phyloP scores from a whole-genome alignment of 2,888 invertebrate species.

The Rugalucina vietnamica region DNA sequence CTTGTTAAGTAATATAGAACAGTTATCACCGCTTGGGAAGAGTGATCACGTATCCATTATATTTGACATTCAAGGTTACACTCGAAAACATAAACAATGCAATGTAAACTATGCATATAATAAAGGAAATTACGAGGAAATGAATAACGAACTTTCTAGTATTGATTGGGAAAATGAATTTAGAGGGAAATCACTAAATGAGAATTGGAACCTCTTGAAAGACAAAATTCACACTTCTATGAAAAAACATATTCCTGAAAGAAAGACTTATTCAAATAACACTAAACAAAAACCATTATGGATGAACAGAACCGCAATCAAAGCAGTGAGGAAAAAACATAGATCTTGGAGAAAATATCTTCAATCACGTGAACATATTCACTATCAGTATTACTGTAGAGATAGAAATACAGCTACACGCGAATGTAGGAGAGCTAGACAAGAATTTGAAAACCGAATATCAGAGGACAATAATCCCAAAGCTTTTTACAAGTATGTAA shows the following conservation, averaged over 20 bases:
- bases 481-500: constrained; percentile 20
- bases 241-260: constrained; percentile 19
- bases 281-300: not conserved
- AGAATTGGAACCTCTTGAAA: not conserved
- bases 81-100: not conserved
- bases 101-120: not conserved
- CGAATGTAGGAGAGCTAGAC: constrained; percentile 25
- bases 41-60: not conserved
- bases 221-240: not conserved
- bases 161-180: not conserved
- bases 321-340: constrained; percentile 15
- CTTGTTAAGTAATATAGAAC: not conserved
- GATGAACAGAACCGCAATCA: constrained; percentile 10
- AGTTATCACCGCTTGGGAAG: not conserved
- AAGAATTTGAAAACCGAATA: constrained; percentile 5
- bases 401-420: constrained; percentile 10
- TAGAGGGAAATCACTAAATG: not conserved
- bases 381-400: constrained; percentile 20
- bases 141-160: not conserved
- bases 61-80: not conserved
- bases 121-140: not conserved
- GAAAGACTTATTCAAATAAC: not conserved
- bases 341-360: constrained; percentile 10
- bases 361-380: constrained; percentile 7
- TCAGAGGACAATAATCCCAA: constrained; percentile 11